Evolutionary conservation across 1,140 invertebrate genomes (phyloP).

Genomic region (Eurosta solidaginis): DNA sequence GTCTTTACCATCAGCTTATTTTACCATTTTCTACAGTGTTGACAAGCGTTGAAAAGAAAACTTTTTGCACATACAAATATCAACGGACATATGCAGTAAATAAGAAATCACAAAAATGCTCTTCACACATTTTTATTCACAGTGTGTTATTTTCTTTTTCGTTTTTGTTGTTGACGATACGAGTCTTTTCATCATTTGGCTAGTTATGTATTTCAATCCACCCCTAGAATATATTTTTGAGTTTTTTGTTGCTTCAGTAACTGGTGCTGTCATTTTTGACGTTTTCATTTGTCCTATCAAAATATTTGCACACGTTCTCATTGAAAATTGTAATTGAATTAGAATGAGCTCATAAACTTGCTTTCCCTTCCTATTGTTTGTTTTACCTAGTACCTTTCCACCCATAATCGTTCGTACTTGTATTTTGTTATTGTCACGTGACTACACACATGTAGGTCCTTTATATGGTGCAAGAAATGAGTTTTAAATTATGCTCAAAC

Average conservation of each 20-base stretch:
- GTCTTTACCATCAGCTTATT: background rate
- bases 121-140: background rate
- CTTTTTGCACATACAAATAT: background rate
- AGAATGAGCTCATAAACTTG: slow-evolving; percentile 1
- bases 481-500: too few relatives aligned
- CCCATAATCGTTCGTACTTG: too few relatives aligned
- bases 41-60: slow-evolving; percentile 17
- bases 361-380: background rate
- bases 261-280: slow-evolving; percentile 25
- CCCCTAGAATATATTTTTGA: background rate
- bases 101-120: background rate
- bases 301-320: slow-evolving; percentile 31
- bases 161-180: background rate
- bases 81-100: background rate
- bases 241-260: background rate
- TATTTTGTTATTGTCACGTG: too few relatives aligned
- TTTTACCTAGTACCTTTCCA: background rate
- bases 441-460: too few relatives aligned
- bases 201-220: background rate
- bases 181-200: background rate
- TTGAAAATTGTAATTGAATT: slow-evolving; percentile 33
- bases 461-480: too few relatives aligned
- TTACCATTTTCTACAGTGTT: background rate
- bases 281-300: slow-evolving; percentile 35
- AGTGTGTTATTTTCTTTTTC: background rate